These are phyloP conservation scores for Buathra laborator DNA, from an alignment of 2,888 invertebrate species.

Conservation along the genomic window DNA sequence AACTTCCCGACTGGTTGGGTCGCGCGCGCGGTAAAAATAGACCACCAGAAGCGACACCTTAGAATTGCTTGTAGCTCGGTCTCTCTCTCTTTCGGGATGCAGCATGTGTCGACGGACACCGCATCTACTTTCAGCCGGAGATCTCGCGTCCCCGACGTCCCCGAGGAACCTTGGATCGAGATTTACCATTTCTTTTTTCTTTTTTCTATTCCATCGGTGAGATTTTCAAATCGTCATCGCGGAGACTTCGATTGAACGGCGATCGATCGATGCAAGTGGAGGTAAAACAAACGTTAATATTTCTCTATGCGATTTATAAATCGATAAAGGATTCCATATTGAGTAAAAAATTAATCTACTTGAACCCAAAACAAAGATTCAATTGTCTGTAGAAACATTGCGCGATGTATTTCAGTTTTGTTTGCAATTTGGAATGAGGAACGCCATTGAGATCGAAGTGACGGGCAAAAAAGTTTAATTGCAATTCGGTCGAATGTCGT, in stretches of 20 bases:
- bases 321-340: background rate
- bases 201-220: background rate
- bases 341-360: no score
- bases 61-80: slow-evolving; percentile 70
- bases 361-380: no score
- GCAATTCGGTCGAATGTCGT: background rate
- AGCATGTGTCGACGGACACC: slow-evolving; percentile 37
- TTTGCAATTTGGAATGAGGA: no score
- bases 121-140: slow-evolving; percentile 36
- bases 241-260: background rate
- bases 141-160: slow-evolving; percentile 1
- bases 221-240: background rate
- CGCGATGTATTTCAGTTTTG: no score
- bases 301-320: background rate
- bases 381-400: no score
- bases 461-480: background rate
- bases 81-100: slow-evolving; percentile 24
- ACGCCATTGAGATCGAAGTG: no score
- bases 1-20: slow-evolving; percentile 79
- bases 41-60: slow-evolving; percentile 82
- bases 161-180: background rate
- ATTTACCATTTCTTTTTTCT: background rate
- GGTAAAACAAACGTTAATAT: background rate
- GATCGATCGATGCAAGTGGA: background rate
- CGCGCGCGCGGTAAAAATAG: slow-evolving; percentile 79